Evolutionary conservation across 2,797 vertebrate genomes (phyloP), one percentile per base, ranked within the genome.

Genomic region (Fratercula arctica): DNA sequence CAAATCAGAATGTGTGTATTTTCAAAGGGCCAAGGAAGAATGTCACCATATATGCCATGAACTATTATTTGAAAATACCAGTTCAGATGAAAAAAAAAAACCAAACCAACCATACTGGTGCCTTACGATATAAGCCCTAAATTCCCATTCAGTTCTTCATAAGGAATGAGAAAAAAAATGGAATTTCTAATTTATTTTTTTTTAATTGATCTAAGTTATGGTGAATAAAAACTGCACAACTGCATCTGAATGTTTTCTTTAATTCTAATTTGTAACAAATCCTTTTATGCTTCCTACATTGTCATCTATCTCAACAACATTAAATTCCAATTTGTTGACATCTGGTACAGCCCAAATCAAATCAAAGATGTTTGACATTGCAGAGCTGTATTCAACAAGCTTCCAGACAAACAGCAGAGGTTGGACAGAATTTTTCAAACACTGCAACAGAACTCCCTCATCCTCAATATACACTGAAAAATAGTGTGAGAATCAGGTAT

Each of bases 261-360:
- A 96, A 92, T 96, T 90, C 53, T 97, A 97, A 97, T 96, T 96
- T 95, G 68, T 75, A 97, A 97, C 94, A 60, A 96, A 96, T 93
- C 73, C 67, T 43, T 95, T 92, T 95, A 63, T 96, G 61, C 88
- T 98, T 97, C 96, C 96, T 95, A 93, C 94, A 4, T 93, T 97
- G 89, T 97, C 93, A 93, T 97, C 88, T 93, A 76, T 95, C 93
- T 97, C 95, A 97, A 96, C 75, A 95, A 96, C 77, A 96, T 97
- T 97, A 97, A 68, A 69, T 90, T 95, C 90, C 83, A 97, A 96
- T 97, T 97, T 97, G 90, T 95, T 95, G 95, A 95, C 94, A 97
- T 97, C 95, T 96, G 97, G 94, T 90, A 72, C 76, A 82, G 48
- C 75, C 83, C 78, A 98, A 98, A 98, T 97, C 93, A 89, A 97